phyloP scores from a whole-genome alignment of 2,113 vertebrate genomes.

The Numenius arquata region DNA sequence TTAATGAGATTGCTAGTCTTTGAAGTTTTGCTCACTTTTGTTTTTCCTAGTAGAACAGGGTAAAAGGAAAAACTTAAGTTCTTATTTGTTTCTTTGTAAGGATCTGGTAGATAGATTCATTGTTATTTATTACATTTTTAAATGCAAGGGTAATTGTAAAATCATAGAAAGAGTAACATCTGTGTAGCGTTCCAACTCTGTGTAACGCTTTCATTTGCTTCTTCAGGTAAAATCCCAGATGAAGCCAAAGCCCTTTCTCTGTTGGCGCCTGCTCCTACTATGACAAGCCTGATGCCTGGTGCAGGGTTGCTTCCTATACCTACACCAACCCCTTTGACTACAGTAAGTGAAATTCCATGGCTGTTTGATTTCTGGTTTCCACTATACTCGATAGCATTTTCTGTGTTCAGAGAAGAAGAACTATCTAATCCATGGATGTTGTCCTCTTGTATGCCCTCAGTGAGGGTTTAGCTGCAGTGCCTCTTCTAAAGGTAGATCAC shows the following conservation, averaged over 20 bases:
- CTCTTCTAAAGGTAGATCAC: not conserved
- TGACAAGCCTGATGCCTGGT: conserved; percentile 89
- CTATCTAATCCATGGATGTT: fast-evolving
- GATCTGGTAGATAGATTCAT: conserved; percentile 77
- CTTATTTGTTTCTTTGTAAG: conserved; percentile 77
- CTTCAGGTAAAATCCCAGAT: conserved; percentile 97
- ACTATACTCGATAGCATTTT: not conserved
- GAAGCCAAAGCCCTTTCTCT: conserved; percentile 96
- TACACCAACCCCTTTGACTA: conserved; percentile 78
- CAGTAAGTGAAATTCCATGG: conserved; percentile 16
- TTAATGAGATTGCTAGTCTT: conserved; percentile 82
- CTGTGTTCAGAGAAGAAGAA: not conserved
- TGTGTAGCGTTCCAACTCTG: conserved; percentile 57
- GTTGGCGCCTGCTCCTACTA: conserved; percentile 87
- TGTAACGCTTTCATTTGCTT: conserved; percentile 79
- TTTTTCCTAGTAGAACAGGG: conserved; percentile 83
- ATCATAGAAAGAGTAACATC: conserved; percentile 67
- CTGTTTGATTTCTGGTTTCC: not conserved
- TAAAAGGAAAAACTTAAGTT: conserved; percentile 81
- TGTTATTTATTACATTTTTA: conserved; percentile 75
- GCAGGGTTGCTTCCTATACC: conserved; percentile 94
- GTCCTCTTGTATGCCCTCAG: not conserved
- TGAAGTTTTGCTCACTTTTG: conserved; percentile 81
- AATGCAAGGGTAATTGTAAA: conserved; percentile 78
- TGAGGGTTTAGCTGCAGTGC: not conserved